These are phyloP conservation scores for Harmothoe impar DNA, from an alignment of 2,888 invertebrate species.

Conservation along the genomic window DNA sequence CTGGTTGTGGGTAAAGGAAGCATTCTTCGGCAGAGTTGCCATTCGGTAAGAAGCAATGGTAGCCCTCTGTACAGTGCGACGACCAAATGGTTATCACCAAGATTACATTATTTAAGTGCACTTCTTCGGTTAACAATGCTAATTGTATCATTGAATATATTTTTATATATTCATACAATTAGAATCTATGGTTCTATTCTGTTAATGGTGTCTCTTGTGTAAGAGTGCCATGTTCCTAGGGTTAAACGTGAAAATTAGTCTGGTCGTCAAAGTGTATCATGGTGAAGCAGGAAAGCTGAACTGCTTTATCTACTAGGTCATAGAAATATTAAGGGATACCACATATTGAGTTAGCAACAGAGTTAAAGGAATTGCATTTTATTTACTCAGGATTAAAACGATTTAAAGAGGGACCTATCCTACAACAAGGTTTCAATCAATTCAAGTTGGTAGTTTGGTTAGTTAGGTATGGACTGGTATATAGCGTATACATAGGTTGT, in stretches of 20 bases:
- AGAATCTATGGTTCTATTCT: no score
- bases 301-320: neutral
- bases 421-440: neutral
- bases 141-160: no score
- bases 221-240: no score
- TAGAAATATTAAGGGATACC: neutral
- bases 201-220: no score
- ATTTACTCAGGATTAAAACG: neutral
- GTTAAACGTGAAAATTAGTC: no score
- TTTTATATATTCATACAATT: no score
- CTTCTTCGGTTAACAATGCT: no score
- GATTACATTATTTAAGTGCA: no score
- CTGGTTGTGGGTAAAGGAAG: conserved; percentile 16
- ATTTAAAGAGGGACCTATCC: neutral
- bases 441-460: neutral
- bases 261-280: neutral
- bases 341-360: neutral
- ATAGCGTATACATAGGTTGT: neutral
- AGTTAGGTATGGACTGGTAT: neutral
- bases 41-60: neutral
- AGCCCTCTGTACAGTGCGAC: neutral
- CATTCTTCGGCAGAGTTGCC: neutral
- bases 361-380: neutral
- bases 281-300: neutral
- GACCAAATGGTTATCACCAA: no score